phyloP scores from a whole-genome alignment of 1,140 invertebrate species.

The Atta texana region DNA sequence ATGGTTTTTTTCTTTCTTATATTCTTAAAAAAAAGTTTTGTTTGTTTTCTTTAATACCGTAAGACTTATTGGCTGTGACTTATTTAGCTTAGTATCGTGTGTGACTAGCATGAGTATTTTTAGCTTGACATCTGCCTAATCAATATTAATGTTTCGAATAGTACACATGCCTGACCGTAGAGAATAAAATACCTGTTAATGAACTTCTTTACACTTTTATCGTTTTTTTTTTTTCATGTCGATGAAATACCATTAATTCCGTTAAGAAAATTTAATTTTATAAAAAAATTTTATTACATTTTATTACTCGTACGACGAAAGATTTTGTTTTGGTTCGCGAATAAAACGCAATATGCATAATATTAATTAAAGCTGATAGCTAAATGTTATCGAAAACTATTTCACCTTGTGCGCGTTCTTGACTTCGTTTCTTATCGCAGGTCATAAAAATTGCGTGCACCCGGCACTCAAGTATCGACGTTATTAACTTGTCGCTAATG shows the following conservation, averaged over 20 bases:
- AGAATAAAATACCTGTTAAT: slow-evolving; percentile 35
- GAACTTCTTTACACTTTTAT: background rate
- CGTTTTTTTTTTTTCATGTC: background rate
- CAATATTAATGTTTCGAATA: slow-evolving; percentile 71
- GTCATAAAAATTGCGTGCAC: slow-evolving; percentile 46
- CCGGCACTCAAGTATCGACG: slow-evolving; percentile 6
- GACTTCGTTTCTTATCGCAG: slow-evolving; percentile 59
- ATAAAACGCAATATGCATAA: background rate
- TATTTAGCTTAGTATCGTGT: slow-evolving; percentile 21
- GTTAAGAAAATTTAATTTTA: background rate
- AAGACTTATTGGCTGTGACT: slow-evolving; percentile 8
- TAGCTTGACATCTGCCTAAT: slow-evolving; percentile 48
- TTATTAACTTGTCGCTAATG: slow-evolving; percentile 56
- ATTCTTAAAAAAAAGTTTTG: background rate
- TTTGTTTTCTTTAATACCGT: background rate
- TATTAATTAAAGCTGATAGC: slow-evolving; percentile 20
- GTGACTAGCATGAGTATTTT: slow-evolving; percentile 58
- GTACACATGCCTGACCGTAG: slow-evolving; percentile 53
- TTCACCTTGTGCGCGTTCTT: slow-evolving; percentile 50
- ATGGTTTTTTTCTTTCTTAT: background rate
- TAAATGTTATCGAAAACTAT: slow-evolving; percentile 52
- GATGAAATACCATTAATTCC: background rate
- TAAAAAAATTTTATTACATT: background rate
- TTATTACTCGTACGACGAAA: background rate
- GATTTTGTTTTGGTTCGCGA: background rate